phyloP scores from a whole-genome alignment of 2,888 invertebrate species.

The Yponomeuta cagnagella region DNA sequence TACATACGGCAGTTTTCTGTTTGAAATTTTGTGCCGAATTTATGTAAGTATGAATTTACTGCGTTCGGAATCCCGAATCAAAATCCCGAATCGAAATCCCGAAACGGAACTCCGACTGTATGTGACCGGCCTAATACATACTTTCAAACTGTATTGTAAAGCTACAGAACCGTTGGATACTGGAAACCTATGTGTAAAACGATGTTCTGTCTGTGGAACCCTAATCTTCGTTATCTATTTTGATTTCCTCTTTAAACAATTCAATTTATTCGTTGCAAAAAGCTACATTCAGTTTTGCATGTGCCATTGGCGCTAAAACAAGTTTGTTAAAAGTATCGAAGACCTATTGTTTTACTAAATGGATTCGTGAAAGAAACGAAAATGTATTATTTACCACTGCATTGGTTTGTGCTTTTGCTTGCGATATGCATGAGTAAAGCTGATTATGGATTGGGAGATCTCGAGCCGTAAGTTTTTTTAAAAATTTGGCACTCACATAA shows the following conservation, averaged over 20 bases:
- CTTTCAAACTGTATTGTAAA: no score
- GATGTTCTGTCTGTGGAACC: not conserved
- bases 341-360: slow-evolving; percentile 27
- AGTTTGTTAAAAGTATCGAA: slow-evolving; percentile 21
- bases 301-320: slow-evolving; percentile 40
- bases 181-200: no score
- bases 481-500: not conserved
- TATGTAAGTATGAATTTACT: no score
- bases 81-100: no score
- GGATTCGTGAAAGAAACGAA: slow-evolving; percentile 28
- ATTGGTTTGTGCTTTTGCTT: slow-evolving; percentile 41
- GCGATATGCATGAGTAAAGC: slow-evolving; percentile 42
- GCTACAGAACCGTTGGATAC: no score
- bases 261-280: not conserved
- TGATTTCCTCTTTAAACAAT: not conserved
- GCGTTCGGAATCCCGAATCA: no score
- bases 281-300: not conserved
- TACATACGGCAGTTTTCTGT: no score
- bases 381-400: slow-evolving; percentile 38
- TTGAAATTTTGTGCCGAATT: no score
- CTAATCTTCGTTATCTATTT: not conserved
- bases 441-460: slow-evolving; percentile 40
- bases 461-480: slow-evolving; percentile 36
- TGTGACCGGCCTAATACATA: no score
- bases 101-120: no score